Percentiles rank a stretch among this genome's conserved stretches.
Conservation (phyloP, 2,797 vertebrate genomes). For the Macroramphosus scolopax region DNA sequence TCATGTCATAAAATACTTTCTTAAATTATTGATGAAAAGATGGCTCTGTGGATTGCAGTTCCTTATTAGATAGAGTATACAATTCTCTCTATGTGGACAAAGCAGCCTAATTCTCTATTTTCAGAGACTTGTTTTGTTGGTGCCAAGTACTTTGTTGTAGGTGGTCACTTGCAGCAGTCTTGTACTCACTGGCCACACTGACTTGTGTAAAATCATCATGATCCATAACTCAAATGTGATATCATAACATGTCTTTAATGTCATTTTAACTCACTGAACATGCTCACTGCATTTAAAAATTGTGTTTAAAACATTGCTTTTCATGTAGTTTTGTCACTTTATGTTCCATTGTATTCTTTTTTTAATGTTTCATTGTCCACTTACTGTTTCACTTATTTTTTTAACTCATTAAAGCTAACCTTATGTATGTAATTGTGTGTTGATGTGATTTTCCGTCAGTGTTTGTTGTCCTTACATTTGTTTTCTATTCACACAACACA, state of each 20-base stretch:
- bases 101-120: no score
- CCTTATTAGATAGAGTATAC: conserved; percentile 5
- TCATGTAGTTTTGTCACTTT: conserved; percentile 6
- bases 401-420: conserved; percentile 67
- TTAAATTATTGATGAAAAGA: conserved; percentile 15
- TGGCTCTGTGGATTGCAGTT: conserved; percentile 10
- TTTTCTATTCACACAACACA: conserved; percentile 6
- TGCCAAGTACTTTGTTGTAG: conserved; percentile 29
- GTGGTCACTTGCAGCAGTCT: conserved; percentile 16
- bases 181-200: conserved; percentile 19
- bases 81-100: conserved; percentile 7
- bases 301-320: no score
- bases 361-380: conserved; percentile 27
- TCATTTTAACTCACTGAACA: no score
- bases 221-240: no score
- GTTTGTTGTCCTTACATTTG: conserved; percentile 21
- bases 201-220: conserved; percentile 16
- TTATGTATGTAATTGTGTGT: conserved; percentile 44
- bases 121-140: no score
- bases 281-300: no score
- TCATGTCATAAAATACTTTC: conserved; percentile 1
- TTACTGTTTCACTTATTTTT: conserved; percentile 32
- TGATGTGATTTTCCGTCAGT: conserved; percentile 46
- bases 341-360: conserved; percentile 29
- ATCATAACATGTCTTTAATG: no score